Base-by-base conservation (phyloP, 2,113 vertebrate genomes). In the Tautogolabrus adspersus region DNA sequence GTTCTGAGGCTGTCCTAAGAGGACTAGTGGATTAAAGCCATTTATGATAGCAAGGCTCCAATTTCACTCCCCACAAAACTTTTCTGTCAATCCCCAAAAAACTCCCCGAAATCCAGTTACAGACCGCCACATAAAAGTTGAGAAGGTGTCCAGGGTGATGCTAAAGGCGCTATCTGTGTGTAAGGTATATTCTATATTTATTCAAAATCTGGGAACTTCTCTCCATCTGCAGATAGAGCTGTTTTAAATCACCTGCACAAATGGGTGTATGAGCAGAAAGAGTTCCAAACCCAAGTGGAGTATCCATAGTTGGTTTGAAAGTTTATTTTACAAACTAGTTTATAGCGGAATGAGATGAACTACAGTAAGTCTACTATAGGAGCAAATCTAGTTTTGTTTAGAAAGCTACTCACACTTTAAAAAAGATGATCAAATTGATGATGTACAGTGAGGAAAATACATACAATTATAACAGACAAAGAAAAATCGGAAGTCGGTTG, bases 41-140 rank as follows among this genome's bases (percentile, higher is more conserved):
- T 83, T 76, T 44, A 42, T 55, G 74, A 79, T 66, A 79, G 68
- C 60, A 52, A 13, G 8, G 59, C 52, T 79, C 57, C 64, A 79
- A 83, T 88, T 81, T 86, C 77, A 81, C 54, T 75, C 52, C 54
- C 72, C 19, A 22, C 65, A 71, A 82, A 84, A 61, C 56, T 66
- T 86, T 61, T 55, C 66, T 30, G 51, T 49, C 66, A 72, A 65
- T 77, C 73, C 66, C 65, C 59, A 5, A 47, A 68, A 73, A 37
- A 34, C 30, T 56, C 68, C 15, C 2, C 73, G 62, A 63, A 78
- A 79, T 76, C 66, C 58, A 73, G 59, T 83, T 64, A 77, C 71
- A 6, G 55, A 67, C 51, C 58, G 54, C 16, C 12, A 4, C 64
- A 40, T 63, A 46, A 70, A 73, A 60, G 69, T 75, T 51, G 30